Evolutionary conservation across 1,140 invertebrate species (phyloP), one percentile per base, ranked within the genome.

Genomic region (Charaxes varanes): DNA sequence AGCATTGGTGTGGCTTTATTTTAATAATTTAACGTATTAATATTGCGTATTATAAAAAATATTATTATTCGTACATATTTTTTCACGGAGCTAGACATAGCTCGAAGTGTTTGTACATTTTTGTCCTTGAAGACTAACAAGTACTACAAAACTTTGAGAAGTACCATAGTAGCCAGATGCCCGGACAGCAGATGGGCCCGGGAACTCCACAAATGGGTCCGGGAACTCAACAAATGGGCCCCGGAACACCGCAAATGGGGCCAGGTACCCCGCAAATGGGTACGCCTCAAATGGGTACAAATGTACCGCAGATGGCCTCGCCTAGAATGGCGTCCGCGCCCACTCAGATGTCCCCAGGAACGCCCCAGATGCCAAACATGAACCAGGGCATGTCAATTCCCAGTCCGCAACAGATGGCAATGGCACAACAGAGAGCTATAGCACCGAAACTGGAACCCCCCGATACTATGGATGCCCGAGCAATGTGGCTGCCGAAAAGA

Each of bases 401-500:
- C 6, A 76, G 64, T 33, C 65, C 74, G 3, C 67, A 77, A 33
- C 76, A 79, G 44, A 77, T 83, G 67, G 69, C 47, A 1, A 64
- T 83, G 68, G 69, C 58, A 2, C 73, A 79, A 30, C 76, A 80
- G 36, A 61, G 79, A 18, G 48, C 65, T 10, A 70, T 84, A 49
- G 74, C 69, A 3, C 72, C 82, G 6, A 85, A 85, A 49, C 37
- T 81, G 27, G 82, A 86, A 57, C 78, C 77, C 0, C 81, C 69
- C 35, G 84, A 81, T 56, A 79, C 70, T 41, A 87, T 78, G 80
- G 83, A 74, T 50, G 85, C 82, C 19, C 63, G 84, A 22, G 69
- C 83, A 23, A 86, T 85, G 66, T 88, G 87, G 87, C 77, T 88
- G 62, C 86, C 87, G 38, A 85, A 87, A 61, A 69, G 85, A 77